Conservation (phyloP, 2,888 invertebrate species). For the Apamea monoglypha region DNA sequence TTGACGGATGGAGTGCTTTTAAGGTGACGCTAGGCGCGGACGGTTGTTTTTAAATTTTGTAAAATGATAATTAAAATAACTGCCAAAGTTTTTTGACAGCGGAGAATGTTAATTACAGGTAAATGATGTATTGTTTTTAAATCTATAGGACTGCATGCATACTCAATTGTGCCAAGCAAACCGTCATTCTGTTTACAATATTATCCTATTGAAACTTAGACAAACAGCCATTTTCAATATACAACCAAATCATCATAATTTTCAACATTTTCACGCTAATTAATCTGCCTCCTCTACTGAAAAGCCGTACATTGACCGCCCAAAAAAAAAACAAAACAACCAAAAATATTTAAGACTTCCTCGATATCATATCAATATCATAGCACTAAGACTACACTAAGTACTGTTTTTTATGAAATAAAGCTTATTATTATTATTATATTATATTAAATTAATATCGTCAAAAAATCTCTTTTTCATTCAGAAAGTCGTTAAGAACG, state of each 20-base stretch:
- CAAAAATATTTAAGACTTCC: neutral
- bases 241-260: neutral
- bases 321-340: neutral
- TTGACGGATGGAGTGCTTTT: constrained; percentile 71
- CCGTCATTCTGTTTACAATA: neutral
- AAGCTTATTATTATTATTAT: too few species aligned
- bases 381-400: too few species aligned
- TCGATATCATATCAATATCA: too few species aligned
- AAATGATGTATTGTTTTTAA: constrained; percentile 46
- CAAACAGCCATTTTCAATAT: neutral
- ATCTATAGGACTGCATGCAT: neutral
- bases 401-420: too few species aligned
- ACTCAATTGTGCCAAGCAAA: neutral
- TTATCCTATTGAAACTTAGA: neutral
- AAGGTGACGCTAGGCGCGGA: constrained; percentile 74
- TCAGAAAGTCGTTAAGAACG: neutral
- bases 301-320: neutral
- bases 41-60: constrained; percentile 72
- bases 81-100: constrained; percentile 67
- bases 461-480: neutral
- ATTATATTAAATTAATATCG: too few species aligned
- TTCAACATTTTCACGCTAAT: neutral
- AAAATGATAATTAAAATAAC: constrained; percentile 69
- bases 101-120: constrained; percentile 64
- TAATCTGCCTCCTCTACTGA: neutral